phyloP scores from a whole-genome alignment of 2,113 vertebrate species.

The Siniperca chuatsi region DNA sequence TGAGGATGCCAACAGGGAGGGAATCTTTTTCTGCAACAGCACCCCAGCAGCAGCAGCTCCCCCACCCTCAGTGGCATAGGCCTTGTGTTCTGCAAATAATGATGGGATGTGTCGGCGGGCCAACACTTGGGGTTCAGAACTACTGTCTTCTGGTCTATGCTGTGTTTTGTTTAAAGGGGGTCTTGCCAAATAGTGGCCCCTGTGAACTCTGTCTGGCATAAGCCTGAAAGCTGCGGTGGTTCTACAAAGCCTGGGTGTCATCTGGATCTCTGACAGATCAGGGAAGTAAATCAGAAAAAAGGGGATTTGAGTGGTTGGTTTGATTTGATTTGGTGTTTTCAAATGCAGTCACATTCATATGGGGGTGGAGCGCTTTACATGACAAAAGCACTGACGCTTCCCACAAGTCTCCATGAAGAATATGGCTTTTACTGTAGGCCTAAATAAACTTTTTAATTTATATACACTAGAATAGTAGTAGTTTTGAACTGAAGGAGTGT shows the following conservation, averaged over 20 bases:
- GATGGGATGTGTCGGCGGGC: constrained; percentile 54
- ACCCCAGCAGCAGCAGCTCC: constrained; percentile 41
- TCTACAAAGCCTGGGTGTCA: constrained; percentile 21
- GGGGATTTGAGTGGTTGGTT: not conserved
- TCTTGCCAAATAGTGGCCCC: constrained; percentile 22
- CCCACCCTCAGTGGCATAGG: constrained; percentile 26
- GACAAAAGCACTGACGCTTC: not conserved
- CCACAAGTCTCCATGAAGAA: constrained; percentile 1
- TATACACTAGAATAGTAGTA: not conserved
- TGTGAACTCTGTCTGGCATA: constrained; percentile 26
- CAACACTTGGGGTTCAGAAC: constrained; percentile 5
- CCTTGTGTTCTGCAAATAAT: constrained; percentile 57
- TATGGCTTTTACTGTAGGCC: constrained; percentile 3
- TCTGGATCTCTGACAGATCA: constrained; percentile 21
- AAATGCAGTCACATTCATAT: constrained; percentile 6
- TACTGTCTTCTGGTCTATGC: not conserved
- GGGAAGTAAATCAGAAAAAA: constrained; percentile 32
- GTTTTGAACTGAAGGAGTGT: constrained; percentile 5
- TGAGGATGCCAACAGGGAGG: constrained; percentile 68
- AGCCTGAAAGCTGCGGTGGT: constrained; percentile 12
- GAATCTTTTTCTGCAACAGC: constrained; percentile 56
- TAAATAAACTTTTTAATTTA: not conserved
- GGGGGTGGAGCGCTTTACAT: not conserved
- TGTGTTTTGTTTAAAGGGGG: constrained; percentile 10
- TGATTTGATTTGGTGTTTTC: not conserved